Percentiles rank a stretch among this genome's conserved stretches.
Conservation (phyloP, 2,888 invertebrate species). For the Artemia sinica region DNA sequence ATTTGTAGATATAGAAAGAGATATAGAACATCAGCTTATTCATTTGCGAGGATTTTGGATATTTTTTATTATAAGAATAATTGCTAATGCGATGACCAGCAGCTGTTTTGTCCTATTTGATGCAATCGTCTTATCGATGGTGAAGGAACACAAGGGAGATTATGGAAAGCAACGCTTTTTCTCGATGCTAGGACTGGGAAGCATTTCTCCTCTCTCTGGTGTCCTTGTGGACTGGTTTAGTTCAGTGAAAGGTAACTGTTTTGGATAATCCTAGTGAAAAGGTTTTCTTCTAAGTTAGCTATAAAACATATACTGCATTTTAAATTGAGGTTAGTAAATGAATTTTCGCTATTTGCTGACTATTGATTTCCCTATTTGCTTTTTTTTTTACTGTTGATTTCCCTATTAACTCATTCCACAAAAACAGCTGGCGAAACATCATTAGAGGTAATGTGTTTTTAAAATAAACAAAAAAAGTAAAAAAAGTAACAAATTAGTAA, state of each 20-base stretch:
- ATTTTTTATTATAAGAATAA: slow-evolving; percentile 57
- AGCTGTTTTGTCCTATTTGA: slow-evolving; percentile 77
- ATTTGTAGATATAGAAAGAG: background rate
- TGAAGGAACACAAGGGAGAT: slow-evolving; percentile 57
- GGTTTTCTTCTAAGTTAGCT: too few relatives aligned
- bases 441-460: too few relatives aligned
- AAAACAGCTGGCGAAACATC: too few relatives aligned
- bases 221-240: slow-evolving; percentile 54
- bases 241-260: slow-evolving; percentile 31
- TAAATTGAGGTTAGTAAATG: too few relatives aligned
- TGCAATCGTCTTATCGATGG: slow-evolving; percentile 66
- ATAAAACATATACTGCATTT: too few relatives aligned
- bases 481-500: too few relatives aligned
- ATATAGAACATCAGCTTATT: slow-evolving; percentile 49
- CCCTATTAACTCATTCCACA: too few relatives aligned
- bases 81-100: slow-evolving; percentile 61
- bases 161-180: slow-evolving; percentile 62
- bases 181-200: slow-evolving; percentile 62
- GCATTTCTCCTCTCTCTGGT: slow-evolving; percentile 62
- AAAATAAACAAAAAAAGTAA: too few relatives aligned
- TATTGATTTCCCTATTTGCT: too few relatives aligned
- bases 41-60: slow-evolving; percentile 61
- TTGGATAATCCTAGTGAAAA: too few relatives aligned
- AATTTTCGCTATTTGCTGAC: too few relatives aligned
- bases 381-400: too few relatives aligned